Evolutionary conservation across 2,113 vertebrate genomes (phyloP), one percentile per base, ranked within the genome.

Genomic region (Synodontis membranacea): DNA sequence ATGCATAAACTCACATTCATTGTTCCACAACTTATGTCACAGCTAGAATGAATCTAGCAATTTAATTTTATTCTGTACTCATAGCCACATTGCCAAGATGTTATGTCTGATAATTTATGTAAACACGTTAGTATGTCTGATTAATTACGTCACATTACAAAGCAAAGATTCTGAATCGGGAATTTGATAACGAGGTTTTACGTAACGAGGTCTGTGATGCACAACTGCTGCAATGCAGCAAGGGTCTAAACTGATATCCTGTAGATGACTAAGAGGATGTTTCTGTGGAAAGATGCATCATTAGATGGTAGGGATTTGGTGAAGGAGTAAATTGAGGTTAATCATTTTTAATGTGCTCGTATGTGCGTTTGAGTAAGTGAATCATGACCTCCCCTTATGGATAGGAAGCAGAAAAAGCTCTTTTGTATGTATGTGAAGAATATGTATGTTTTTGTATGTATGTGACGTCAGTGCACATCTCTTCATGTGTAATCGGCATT

Each of bases 221-320:
- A 48, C 72, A 75, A 46, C 23, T 46, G 11, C 42, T 75, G 25
- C 31, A 78, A 50, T 50, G 46, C 74, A 50, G 74, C 7, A 50
- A 1, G n/a, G 3, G 15, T 2, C 5, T 52, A 21, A 50, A 78
- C 5, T 9, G 5, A 52, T n/a, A 78, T 31, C 44, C 15, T 78
- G 5, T 46, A 28, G 72, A 46, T 75, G 72, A 46, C 23, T 75
- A 44, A 75, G 25, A n/a, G 42, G 25, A 75, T n/a, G 42, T 46
- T 46, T 75, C 23, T 42, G 9, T 72, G 37, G 11, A 25, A 3
- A 72, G 19, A 25, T 11, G 39, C 15, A 75, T 48, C 72, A 75
- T 75, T 75, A 75, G 72, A 75, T 48, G 46, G 46, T 78, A 78
- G 46, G 28, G 46, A 21, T 50, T 46, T 52, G 74, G 46, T 78